Conservation (phyloP, 2,113 vertebrate species). For the Pampusana beccarii region DNA sequence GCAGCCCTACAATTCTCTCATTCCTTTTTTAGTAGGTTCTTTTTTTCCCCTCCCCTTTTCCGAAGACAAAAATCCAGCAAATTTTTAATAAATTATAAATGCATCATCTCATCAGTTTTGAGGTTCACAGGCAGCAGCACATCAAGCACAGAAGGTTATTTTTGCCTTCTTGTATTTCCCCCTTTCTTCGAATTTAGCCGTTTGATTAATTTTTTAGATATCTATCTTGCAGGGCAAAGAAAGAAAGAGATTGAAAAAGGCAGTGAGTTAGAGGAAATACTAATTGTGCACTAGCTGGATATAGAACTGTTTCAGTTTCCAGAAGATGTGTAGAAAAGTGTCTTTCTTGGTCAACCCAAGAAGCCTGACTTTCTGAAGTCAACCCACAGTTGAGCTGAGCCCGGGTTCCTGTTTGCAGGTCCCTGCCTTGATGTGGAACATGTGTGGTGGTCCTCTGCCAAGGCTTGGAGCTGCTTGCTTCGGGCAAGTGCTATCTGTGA, state of each 20-base stretch:
- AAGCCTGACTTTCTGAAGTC: background rate
- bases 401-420: background rate
- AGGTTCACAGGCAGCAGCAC: conserved; percentile 31
- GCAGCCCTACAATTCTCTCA: background rate
- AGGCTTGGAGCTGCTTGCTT: background rate
- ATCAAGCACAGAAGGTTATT: conserved; percentile 17
- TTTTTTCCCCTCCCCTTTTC: background rate
- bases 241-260: background rate
- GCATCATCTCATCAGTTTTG: conserved; percentile 5
- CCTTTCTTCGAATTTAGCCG: conserved; percentile 19
- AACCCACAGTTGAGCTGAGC: background rate
- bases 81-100: conserved; percentile 73
- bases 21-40: background rate
- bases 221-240: conserved; percentile 18
- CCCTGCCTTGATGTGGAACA: background rate
- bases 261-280: background rate
- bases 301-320: background rate
- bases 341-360: background rate
- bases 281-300: background rate
- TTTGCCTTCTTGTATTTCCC: conserved; percentile 1
- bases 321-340: background rate
- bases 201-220: conserved; percentile 73
- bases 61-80: conserved; percentile 45
- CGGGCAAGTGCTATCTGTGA: background rate
- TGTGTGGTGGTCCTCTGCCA: background rate